A percentile compares a stretch with the other conserved stretches of the same genome.
phyloP scores from a whole-genome alignment of 2,113 vertebrate genomes.

The Chroicocephalus ridibundus region DNA sequence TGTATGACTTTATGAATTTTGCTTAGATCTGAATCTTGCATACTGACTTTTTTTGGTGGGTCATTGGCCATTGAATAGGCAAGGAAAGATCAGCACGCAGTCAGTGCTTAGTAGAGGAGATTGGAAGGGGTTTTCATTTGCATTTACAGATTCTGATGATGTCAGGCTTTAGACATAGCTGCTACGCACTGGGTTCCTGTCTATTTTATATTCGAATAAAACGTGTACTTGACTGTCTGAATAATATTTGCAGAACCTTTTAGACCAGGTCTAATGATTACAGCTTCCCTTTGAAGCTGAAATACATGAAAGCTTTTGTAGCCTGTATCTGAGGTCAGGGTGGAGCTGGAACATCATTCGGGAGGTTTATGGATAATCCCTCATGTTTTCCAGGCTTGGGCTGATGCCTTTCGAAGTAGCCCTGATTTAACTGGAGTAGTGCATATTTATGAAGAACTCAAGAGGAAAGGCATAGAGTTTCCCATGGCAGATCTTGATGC shows the following conservation, averaged over 20 bases:
- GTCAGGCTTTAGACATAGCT: neutral
- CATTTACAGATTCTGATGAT: neutral
- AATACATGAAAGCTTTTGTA: neutral
- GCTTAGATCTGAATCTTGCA: neutral
- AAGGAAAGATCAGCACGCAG: neutral
- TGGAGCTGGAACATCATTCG: neutral
- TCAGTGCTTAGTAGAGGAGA: neutral
- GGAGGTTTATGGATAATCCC: constrained; percentile 19
- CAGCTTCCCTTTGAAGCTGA: constrained; percentile 2
- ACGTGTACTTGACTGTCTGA: neutral
- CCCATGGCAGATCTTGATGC: constrained; percentile 93
- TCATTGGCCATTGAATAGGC: neutral
- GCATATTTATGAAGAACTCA: constrained; percentile 96
- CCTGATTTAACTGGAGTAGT: constrained; percentile 97
- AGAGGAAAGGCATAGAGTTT: constrained; percentile 97
- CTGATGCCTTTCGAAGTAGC: constrained; percentile 96
- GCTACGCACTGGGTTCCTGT: neutral
- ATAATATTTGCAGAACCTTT: neutral
- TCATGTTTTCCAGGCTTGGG: constrained; percentile 86
- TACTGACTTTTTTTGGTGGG: neutral
- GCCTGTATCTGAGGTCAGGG: neutral
- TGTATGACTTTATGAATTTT: neutral
- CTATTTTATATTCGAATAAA: neutral
- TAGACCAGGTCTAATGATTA: neutral
- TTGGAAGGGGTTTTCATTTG: neutral